These are phyloP conservation scores for Bactericera cockerelli DNA, from an alignment of 1,140 invertebrate genomes.

Conservation along the genomic window DNA sequence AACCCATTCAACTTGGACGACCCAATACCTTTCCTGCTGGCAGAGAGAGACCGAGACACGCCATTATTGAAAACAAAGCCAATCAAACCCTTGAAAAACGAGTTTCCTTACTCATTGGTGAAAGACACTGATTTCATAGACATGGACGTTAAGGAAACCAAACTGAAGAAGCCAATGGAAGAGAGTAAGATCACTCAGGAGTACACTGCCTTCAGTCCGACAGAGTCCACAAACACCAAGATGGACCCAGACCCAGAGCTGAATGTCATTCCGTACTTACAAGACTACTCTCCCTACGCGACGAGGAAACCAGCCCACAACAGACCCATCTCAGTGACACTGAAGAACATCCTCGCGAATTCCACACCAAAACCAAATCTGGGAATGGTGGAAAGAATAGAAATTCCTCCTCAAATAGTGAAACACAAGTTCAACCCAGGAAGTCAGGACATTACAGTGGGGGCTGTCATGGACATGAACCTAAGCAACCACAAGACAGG, in stretches of 20 bases:
- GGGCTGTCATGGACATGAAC: constrained; percentile 4
- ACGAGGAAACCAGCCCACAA: constrained; percentile 17
- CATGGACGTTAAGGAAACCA: background rate
- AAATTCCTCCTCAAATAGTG: constrained; percentile 12
- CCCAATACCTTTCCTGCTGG: constrained; percentile 31
- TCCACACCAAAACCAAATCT: constrained; percentile 11
- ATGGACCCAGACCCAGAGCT: constrained; percentile 13
- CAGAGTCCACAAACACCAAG: constrained; percentile 19
- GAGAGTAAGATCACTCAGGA: constrained; percentile 17
- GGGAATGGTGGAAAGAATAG: background rate
- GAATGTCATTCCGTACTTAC: constrained; percentile 35
- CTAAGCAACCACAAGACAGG: background rate
- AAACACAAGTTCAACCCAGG: background rate
- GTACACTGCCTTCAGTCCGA: constrained; percentile 23
- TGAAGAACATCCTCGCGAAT: constrained; percentile 17
- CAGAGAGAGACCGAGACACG: constrained; percentile 31
- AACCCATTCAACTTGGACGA: constrained; percentile 30
- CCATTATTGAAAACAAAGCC: constrained; percentile 32
- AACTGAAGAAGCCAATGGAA: constrained; percentile 15
- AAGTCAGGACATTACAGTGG: constrained; percentile 3
- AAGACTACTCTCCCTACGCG: constrained; percentile 34
- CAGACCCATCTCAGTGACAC: constrained; percentile 21
- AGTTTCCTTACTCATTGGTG: constrained; percentile 24
- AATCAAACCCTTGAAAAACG: constrained; percentile 26
- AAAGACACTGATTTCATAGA: constrained; percentile 17